Conservation (phyloP, 1,140 invertebrate species). For the Stegodyphus dumicola region DNA sequence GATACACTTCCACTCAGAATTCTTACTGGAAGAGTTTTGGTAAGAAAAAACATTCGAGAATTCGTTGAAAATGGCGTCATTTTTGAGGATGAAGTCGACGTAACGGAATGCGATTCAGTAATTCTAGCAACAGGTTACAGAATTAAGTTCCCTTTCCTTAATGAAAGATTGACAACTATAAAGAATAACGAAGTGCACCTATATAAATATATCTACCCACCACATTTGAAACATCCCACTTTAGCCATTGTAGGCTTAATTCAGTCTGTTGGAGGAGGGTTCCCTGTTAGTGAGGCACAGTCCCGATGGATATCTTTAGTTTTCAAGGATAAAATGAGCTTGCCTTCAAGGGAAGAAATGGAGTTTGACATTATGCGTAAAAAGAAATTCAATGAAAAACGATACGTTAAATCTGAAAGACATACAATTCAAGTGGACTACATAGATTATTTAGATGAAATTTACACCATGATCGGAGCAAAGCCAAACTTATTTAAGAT, state of each 20-base stretch:
- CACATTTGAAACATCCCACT: constrained; percentile 64
- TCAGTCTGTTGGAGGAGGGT: constrained; percentile 71
- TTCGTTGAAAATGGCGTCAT: constrained; percentile 66
- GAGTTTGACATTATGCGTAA: constrained; percentile 67
- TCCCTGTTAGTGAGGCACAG: constrained; percentile 71
- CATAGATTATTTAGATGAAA: constrained; percentile 69
- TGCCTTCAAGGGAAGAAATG: constrained; percentile 67
- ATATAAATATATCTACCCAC: constrained; percentile 70
- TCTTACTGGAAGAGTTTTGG: constrained; percentile 66
- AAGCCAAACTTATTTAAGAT: constrained; percentile 68
- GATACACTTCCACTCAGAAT: constrained; percentile 71
- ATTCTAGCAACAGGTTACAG: constrained; percentile 64
- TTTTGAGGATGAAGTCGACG: constrained; percentile 63
- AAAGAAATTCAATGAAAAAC: constrained; percentile 14
- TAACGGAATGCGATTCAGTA: constrained; percentile 62
- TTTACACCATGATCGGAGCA: constrained; percentile 68
- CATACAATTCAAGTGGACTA: constrained; percentile 70
- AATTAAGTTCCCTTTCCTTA: constrained; percentile 61
- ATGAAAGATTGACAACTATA: neutral
- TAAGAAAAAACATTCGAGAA: constrained; percentile 67
- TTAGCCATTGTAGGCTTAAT: constrained; percentile 71
- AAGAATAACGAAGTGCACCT: constrained; percentile 68
- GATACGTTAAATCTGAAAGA: constrained; percentile 65
- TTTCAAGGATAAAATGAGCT: constrained; percentile 53
- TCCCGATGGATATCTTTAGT: constrained; percentile 61